phyloP scores from a whole-genome alignment of 2,888 invertebrate genomes.

The Limnephilus lunatus region DNA sequence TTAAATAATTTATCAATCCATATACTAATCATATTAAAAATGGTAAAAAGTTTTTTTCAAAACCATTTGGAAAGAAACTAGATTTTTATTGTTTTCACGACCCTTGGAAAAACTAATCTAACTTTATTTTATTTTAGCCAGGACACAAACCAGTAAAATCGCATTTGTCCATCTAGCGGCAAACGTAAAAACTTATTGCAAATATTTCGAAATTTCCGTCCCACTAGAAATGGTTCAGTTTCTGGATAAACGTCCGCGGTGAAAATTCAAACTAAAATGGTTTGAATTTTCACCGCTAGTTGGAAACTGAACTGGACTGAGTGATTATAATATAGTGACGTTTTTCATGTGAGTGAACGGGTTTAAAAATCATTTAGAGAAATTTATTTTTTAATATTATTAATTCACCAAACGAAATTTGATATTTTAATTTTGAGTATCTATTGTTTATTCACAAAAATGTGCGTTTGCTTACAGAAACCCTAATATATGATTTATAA shows the following conservation, averaged over 20 bases:
- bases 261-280: background rate
- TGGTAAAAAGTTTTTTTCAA: background rate
- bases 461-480: too few species aligned
- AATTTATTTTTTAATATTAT: background rate
- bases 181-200: background rate
- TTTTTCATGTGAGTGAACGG: too few species aligned
- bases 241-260: background rate
- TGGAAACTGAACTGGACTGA: background rate
- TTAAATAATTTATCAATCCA: background rate
- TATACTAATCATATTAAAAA: too few species aligned
- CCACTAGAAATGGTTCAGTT: background rate
- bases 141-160: background rate
- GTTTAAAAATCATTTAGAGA: background rate
- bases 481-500: background rate
- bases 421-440: background rate
- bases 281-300: background rate
- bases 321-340: too few species aligned
- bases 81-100: background rate
- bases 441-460: background rate
- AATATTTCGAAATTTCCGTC: background rate
- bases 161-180: background rate
- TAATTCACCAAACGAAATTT: background rate
- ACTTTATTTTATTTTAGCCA: background rate
- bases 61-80: background rate
- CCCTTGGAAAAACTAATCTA: too few species aligned